Base-by-base conservation (phyloP, 2,888 invertebrate genomes). In the Melinaea marsaeus region DNA sequence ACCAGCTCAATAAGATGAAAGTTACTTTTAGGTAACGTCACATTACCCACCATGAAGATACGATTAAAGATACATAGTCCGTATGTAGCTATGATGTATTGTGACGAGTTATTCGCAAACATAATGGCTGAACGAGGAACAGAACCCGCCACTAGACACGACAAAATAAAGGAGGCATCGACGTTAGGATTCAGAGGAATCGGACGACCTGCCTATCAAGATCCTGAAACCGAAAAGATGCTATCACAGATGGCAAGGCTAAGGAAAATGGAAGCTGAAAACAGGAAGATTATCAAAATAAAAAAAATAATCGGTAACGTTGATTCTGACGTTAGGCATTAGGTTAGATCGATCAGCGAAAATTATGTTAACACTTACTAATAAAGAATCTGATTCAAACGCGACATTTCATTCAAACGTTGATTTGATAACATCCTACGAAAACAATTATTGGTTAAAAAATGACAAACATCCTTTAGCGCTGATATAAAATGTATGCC, bases 61-160 rank as follows among this genome's bases (percentile, higher is more conserved):
- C 72, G 82, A 42, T 9, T 87, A 13, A 87, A 85, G 68, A 78
- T 81, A 35, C 74, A 76, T 2, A 81, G 81, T 62, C 79, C 82
- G 0, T 86, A 85, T 61, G 66, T 87, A 54, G 81, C 79, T 0
- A 60, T 86, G 71, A 83, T 82, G 79, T 77, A 74, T 54, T 87
- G 87, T 58, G 78, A 80, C 2, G 67, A 75, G 0, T 65, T 69
- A 2, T 78, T 74, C 6, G 80, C 82, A 0, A 64, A 65, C 2
- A 67, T 84, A 7, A 82, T 87, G 84, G 83, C 84, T 0, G 68
- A 79, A 4, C 57, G 73, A 0, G 83, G 80, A 0, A 76, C 71
- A 6, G 80, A 75, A 64, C 86, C 86, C 0, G 46, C 34, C 0
- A 71, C 69, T 0, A 58, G 67, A 0, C 45, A 66, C 3, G 79